Conservation (phyloP, 2,113 vertebrate genomes). For the Phasianus colchicus region DNA sequence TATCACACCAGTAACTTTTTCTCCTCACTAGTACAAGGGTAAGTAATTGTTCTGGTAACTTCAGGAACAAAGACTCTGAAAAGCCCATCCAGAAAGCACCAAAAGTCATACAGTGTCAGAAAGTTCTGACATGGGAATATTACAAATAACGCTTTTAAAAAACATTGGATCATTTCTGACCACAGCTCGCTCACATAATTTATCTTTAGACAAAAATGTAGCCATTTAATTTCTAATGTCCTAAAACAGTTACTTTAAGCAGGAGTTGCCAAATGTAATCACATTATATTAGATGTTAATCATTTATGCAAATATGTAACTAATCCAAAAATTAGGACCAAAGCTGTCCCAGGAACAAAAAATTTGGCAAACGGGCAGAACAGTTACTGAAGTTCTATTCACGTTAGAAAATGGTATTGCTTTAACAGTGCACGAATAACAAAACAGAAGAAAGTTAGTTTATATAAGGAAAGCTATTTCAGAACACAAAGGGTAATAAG, state of each 20-base stretch:
- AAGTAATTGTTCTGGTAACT: background rate
- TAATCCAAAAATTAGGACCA: background rate
- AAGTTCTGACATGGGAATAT: background rate
- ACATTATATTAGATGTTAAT: background rate
- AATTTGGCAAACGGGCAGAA: background rate
- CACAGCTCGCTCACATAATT: background rate
- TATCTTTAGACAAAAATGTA: background rate
- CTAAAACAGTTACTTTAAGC: background rate
- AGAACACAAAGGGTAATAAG: background rate
- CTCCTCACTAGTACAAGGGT: background rate
- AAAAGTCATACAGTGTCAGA: accelerated
- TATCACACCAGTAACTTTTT: background rate
- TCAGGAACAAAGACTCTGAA: background rate
- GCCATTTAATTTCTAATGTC: background rate
- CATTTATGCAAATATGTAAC: background rate
- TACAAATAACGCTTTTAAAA: background rate
- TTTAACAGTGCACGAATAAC: background rate
- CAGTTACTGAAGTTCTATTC: background rate
- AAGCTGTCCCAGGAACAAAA: background rate
- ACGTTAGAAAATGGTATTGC: background rate
- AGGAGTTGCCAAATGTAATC: background rate
- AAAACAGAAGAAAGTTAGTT: background rate
- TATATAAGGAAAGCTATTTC: background rate
- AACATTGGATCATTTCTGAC: background rate
- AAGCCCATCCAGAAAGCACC: background rate